Base-by-base conservation (phyloP, 2,888 invertebrate genomes). In the Papilio gigon region DNA sequence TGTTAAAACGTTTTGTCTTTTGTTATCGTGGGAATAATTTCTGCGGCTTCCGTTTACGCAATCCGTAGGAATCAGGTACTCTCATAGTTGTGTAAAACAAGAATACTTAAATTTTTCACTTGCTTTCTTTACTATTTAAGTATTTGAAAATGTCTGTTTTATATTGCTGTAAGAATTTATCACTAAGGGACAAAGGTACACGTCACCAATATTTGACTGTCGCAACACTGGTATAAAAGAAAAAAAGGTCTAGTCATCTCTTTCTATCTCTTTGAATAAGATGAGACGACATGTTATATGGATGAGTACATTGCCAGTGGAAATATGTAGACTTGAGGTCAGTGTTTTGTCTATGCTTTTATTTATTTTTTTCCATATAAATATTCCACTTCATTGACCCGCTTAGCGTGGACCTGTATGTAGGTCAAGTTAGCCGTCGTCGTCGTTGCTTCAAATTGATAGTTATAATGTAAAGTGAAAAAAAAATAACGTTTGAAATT, bases 11-110 rank as follows among this genome's bases (percentile, higher is more conserved):
- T 17, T 56, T 56, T 65, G 30, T 56, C 56, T 14, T 65, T 65
- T 65, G 66, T 66, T 66, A 50, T 35, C 50, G 66, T 66, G 66
- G 66, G 66, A 66, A 59, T 25, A 33, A 11, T 60, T 60, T 4
- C 20, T 17, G 50, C n/a, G 44, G 60, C 59, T 60, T 66, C 60
- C 60, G 59, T 17, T 66, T 66, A 35, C 33, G 20, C 63, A 63
- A 35, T 33, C 12, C 33, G 47, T 35, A 33, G 1, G 25, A 30
- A 40, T 17, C 20, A 50, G 59, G 37, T 69, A 70, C 35, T 44
- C 44, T 42, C 65, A 65, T 56, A 56, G 17, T 30, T 56, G 30
- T 56, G 30, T 30, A 56, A 56, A 56, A 9, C 53, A 56, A 56
- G 53, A 27, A 53, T 27, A 22, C 17, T 6, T 22, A 50, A 1